Evolutionary conservation across 2,113 vertebrate genomes (phyloP), one percentile per base, ranked within the genome.

Genomic region (Poeciliopsis turrubarensis): DNA sequence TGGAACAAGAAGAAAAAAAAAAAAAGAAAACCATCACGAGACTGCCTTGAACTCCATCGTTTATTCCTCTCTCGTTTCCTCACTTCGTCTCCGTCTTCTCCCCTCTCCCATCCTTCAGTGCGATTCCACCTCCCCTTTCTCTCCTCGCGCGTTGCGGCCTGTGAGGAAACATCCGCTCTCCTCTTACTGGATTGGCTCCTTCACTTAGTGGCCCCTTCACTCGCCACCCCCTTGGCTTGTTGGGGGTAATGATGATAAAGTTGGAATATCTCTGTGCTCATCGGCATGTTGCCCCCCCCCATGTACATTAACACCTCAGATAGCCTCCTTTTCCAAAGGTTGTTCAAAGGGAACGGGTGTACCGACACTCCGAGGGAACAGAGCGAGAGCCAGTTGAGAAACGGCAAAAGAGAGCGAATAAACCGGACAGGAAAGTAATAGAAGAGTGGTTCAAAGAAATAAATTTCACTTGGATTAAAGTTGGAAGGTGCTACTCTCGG

Each of bases 161-260:
- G 84, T 74, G 37, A 86, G 87, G 86, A 88, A 92, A 91, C 88
- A 91, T 92, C 89, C 66, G 78, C 89, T 91, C 88, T 92, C 87
- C 93, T 93, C 87, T 94, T 93, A 94, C 94, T 95, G 92, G 92
- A 95, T 92, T 94, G 93, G 91, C 91, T 90, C 91, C 87, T 87
- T 91, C 84, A 81, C 67, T 87, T 86, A 81, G 88, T 83, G 83
- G 87, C 79, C 78, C 89, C 84, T 86, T 80, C 65, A 27, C 83
- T 87, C 26, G 66, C 81, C 26, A 37, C 60, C 76, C 44, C 68
- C 47, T 74, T 69, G 31, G 87, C 83, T 86, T 89, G 77, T 89
- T 90, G 88, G 51, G 51, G 89, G 92, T 90, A 93, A 93, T 93
- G 90, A 93, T 92, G 91, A 94, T 94, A 94, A 92, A 94, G 92